A percentile compares a stretch with the other conserved stretches of the same genome.
Evolutionary conservation across 2,888 invertebrate genomes (phyloP).

Genomic region (Malacosoma neustria): DNA sequence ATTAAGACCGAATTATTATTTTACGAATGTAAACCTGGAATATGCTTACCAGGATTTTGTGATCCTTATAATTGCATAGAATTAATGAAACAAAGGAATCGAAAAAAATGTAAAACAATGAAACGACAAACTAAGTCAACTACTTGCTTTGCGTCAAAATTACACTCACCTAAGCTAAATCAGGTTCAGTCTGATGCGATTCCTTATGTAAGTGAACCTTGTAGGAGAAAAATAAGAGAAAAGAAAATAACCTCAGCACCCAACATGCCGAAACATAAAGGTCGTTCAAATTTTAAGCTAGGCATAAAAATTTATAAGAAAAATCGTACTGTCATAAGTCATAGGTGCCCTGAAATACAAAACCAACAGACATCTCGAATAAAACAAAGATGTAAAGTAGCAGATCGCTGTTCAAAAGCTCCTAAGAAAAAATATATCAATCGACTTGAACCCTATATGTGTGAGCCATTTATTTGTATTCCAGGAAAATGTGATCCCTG

Average conservation of each 20-base stretch:
- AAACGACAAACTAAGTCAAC: slow-evolving; percentile 21
- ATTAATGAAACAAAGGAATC: slow-evolving; percentile 18
- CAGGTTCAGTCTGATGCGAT: slow-evolving; percentile 19
- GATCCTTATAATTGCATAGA: slow-evolving; percentile 24
- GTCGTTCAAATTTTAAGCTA: slow-evolving; percentile 16
- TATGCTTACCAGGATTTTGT: slow-evolving; percentile 26
- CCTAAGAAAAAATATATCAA: background rate
- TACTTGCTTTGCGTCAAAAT: slow-evolving; percentile 19
- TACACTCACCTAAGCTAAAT: slow-evolving; percentile 16
- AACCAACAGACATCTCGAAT: background rate
- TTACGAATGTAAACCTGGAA: slow-evolving; percentile 26
- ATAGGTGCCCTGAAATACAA: background rate
- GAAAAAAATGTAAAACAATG: slow-evolving; percentile 13
- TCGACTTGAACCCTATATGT: slow-evolving; percentile 18
- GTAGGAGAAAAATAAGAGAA: slow-evolving; percentile 1
- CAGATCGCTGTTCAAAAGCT: background rate
- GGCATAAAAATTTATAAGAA: slow-evolving; percentile 18
- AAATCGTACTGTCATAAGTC: slow-evolving; percentile 1
- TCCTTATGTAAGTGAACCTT: slow-evolving; percentile 6
- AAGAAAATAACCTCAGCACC: slow-evolving; percentile 3
- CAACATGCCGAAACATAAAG: slow-evolving; percentile 9
- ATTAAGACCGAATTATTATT: slow-evolving; percentile 9
- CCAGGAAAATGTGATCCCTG: slow-evolving; percentile 25
- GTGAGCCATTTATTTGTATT: slow-evolving; percentile 25
- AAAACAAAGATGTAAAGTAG: background rate